phyloP scores from a whole-genome alignment of 2,888 invertebrate species.

The Aphidoletes aphidimyza region DNA sequence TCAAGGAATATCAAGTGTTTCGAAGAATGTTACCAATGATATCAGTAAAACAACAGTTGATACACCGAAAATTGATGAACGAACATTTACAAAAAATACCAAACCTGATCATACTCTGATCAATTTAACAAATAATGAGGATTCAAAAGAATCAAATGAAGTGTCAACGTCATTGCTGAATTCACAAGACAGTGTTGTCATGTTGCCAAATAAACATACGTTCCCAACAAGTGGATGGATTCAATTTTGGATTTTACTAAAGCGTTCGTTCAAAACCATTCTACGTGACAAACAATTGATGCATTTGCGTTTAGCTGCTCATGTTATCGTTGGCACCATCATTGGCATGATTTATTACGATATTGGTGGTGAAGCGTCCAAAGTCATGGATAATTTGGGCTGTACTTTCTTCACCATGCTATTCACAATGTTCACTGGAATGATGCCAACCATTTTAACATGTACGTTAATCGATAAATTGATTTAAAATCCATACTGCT shows the following conservation, averaged over 20 bases:
- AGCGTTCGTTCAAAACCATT: constrained; percentile 84
- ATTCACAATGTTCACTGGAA: constrained; percentile 96
- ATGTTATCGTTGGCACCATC: constrained; percentile 85
- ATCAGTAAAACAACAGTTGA: constrained; percentile 65
- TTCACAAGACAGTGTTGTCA: constrained; percentile 78
- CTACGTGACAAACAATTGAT: constrained; percentile 89
- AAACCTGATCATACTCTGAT: constrained; percentile 60
- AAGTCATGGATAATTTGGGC: constrained; percentile 94
- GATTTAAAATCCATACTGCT: background rate
- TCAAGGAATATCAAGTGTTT: constrained; percentile 55
- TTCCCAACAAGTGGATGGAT: constrained; percentile 85
- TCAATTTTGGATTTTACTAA: constrained; percentile 89
- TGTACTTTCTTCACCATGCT: constrained; percentile 96
- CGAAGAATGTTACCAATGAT: constrained; percentile 58
- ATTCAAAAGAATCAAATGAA: constrained; percentile 66
- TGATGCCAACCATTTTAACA: constrained; percentile 98
- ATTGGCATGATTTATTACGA: constrained; percentile 94
- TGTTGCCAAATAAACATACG: constrained; percentile 73
- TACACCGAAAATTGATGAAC: constrained; percentile 62
- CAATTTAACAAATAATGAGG: constrained; percentile 61
- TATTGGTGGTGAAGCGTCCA: constrained; percentile 91
- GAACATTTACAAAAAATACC: background rate
- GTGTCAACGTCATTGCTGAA: constrained; percentile 78
- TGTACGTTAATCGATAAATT: constrained; percentile 74
- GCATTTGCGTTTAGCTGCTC: constrained; percentile 80